phyloP scores from a whole-genome alignment of 2,797 vertebrate genomes.

The Aulostomus chinensis region DNA sequence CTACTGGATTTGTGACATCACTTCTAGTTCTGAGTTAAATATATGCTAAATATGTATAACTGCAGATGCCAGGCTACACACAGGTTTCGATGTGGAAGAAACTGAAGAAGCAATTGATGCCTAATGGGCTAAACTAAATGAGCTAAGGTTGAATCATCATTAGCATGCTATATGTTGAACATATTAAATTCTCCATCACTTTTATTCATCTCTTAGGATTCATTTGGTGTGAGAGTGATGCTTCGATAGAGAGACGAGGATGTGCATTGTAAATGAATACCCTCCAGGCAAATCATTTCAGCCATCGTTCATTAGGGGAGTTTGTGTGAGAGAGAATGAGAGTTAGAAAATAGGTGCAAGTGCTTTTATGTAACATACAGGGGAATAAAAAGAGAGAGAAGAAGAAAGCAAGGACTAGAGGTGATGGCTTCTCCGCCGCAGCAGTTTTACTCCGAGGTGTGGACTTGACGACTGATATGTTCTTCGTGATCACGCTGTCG shows the following conservation, averaged over 20 bases:
- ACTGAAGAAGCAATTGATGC: not conserved
- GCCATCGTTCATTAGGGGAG: constrained; percentile 12
- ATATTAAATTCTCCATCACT: constrained; percentile 12
- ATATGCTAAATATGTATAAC: no score
- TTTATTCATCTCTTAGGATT: constrained; percentile 18
- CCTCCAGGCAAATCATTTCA: constrained; percentile 7
- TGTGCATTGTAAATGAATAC: constrained; percentile 39
- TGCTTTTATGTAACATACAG: not conserved
- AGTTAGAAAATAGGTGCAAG: not conserved
- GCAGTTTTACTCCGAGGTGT: constrained; percentile 10
- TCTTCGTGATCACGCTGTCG: no score
- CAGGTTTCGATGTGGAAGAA: no score
- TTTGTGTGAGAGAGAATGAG: not conserved
- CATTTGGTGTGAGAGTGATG: constrained; percentile 15
- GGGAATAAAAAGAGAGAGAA: not conserved
- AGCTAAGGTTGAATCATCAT: not conserved
- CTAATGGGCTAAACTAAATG: not conserved
- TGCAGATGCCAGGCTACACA: no score
- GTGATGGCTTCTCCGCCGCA: not conserved
- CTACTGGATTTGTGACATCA: no score
- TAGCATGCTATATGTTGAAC: constrained; percentile 10
- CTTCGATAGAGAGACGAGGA: constrained; percentile 19
- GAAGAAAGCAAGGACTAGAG: not conserved
- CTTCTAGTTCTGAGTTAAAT: no score
- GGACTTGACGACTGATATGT: constrained; percentile 20